phyloP scores from a whole-genome alignment of 2,797 vertebrate species.

The Premnoplex brunnescens region DNA sequence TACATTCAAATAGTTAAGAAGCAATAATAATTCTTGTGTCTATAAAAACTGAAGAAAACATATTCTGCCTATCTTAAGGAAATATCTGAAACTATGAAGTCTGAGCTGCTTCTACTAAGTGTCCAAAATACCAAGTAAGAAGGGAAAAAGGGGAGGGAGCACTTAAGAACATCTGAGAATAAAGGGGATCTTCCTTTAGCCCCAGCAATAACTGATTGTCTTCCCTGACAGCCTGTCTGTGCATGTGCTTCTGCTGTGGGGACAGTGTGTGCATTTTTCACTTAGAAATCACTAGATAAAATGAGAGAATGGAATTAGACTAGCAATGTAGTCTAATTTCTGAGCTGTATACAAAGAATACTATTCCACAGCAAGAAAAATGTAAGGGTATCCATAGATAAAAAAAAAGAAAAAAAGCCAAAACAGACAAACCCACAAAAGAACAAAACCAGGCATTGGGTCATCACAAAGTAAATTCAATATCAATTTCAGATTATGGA shows the following conservation, averaged over 20 bases:
- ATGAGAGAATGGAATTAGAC: not conserved
- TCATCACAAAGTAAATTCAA: not conserved
- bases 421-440: not conserved
- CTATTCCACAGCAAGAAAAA: not conserved
- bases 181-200: not conserved
- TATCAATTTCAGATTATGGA: not conserved
- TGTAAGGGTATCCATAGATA: not conserved
- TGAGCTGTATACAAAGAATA: not conserved
- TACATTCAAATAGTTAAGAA: not conserved
- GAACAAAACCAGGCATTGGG: not conserved
- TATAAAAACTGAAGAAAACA: not conserved
- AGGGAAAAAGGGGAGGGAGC: not conserved
- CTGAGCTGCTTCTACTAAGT: not conserved
- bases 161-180: not conserved
- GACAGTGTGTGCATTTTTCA: not conserved
- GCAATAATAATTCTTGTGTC: not conserved
- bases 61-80: not conserved
- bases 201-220: not conserved
- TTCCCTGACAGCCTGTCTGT: accelerated
- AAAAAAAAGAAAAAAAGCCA: not conserved
- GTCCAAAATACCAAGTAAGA: not conserved
- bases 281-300: not conserved
- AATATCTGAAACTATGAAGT: not conserved
- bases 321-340: not conserved
- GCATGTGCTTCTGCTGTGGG: not conserved